Percentiles rank a stretch among this genome's conserved stretches.
Evolutionary conservation across 2,113 vertebrate species (phyloP).

Genomic region (Pangasianodon hypophthalmus): DNA sequence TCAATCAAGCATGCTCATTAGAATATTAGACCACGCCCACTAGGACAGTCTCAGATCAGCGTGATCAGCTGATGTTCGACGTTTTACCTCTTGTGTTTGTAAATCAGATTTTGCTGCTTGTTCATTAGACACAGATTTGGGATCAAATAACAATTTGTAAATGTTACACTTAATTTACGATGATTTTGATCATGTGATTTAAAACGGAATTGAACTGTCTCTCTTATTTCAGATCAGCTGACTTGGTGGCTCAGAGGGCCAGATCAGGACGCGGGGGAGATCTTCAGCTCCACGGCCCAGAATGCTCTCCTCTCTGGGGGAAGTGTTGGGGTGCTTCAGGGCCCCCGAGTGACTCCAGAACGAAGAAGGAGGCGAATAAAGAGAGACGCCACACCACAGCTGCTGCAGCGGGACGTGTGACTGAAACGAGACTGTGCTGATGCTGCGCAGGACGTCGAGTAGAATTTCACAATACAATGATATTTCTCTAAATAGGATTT

Average conservation of each 20-base stretch:
- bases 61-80: too few relatives aligned
- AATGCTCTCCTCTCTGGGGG: conserved; percentile 64
- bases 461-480: background rate
- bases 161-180: background rate
- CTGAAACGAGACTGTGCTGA: background rate
- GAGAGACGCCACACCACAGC: background rate
- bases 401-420: background rate
- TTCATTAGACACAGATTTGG: background rate
- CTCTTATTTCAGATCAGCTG: conserved; percentile 70
- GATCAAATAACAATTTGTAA: too few relatives aligned
- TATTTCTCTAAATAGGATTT: background rate
- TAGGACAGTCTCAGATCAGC: background rate
- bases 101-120: too few relatives aligned
- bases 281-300: conserved; percentile 47
- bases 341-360: conserved; percentile 55
- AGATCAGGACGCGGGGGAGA: conserved; percentile 42
- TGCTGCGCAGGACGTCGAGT: background rate
- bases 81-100: background rate
- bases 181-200: background rate
- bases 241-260: conserved; percentile 58
- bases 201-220: background rate
- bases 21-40: background rate
- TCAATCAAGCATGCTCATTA: background rate
- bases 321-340: conserved; percentile 66
- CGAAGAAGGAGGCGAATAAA: background rate